Evolutionary conservation across 2,888 invertebrate species (phyloP), one percentile per base, ranked within the genome.

Genomic region (Clitarchus hookeri): DNA sequence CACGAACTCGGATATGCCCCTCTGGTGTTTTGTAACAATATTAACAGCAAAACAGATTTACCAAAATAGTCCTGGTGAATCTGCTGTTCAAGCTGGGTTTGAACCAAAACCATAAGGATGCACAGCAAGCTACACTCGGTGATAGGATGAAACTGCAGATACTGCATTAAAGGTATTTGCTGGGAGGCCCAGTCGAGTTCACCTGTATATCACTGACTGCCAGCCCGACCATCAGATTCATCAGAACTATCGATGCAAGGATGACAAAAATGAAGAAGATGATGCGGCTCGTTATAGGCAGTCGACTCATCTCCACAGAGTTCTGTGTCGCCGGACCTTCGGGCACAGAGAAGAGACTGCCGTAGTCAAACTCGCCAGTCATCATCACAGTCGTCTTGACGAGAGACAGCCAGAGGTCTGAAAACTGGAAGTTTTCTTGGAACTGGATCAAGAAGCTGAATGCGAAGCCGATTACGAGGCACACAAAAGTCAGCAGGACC

Each of bases 341-440:
- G 4, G 82, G 80, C 27, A 88, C 88, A 54, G 54, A 88, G 89
- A 93, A 93, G 85, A 93, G 90, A 84, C 91, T 91, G 26, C 90
- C 90, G 89, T 93, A 93, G 88, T 93, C 93, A 88, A 92, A 92
- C 89, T 93, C 93, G 27, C 93, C 94, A 90, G 93, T 93, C 93
- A 94, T 93, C 93, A 94, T 94, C 77, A 93, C 93, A 78, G 92
- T 90, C 26, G 93, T 93, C 89, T 92, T 93, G 65, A 93, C 91
- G 78, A 93, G 87, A 11, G 92, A 90, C 26, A 90, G 89, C 90
- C 91, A 91, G 0, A 92, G 91, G 89, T 91, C 90, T 16, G 89
- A 88, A 87, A 93, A 93, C 88, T 92, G 90, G 44, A 90, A 90
- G 84, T 90, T 90, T 87, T 90, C 90, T 87, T 92, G 91, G 89